Base-by-base conservation (phyloP, 2,797 vertebrate species). In the Poeciliopsis infans region DNA sequence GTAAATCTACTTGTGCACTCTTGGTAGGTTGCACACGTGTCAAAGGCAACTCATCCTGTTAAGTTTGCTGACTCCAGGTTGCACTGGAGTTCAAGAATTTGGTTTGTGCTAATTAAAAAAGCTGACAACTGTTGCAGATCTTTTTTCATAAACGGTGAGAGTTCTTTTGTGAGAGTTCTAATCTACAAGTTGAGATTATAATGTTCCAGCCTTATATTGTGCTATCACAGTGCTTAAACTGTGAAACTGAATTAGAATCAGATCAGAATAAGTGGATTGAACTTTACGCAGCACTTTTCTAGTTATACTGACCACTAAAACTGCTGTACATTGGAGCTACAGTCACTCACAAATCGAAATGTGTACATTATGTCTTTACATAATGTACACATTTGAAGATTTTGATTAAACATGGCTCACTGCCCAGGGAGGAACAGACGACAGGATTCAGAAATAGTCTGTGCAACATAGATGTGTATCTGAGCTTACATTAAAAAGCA, bases 41-140 rank as follows among this genome's bases (percentile, higher is more conserved):
- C 6, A 25, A 84, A 84, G 88, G 88, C 83, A 87, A 84, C 5
- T 46, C 41, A 2, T 28, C 28, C n/a, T 70, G 43, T 28, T n/a
- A 6, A 23, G 23, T n/a, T 69, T 69, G 23, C 41, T 45, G 25
- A 69, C 66, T 3, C 16, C 20, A 81, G 80, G 73, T 82, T 72
- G 66, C 11, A 41, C 39, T 16, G 41, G 75, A 84, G 79, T 81
- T 76, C 72, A 77, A 75, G 66, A 71, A 39, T 43, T 55, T 69
- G 66, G 5, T 69, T 5, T 68, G 41, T 25, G 20, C 20, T 25
- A 10, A 68, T 10, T 41, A 23, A 25, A 45, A 41, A 25, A 25
- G 3, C 8, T 20, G 23, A 41, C 36, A 68, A 68, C 33, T 66
- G 15, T 23, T 25, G 20, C 36, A 66, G 61, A 36, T 36, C 28